phyloP scores from a whole-genome alignment of 1,140 invertebrate species.

The Tetraneura akinire region DNA sequence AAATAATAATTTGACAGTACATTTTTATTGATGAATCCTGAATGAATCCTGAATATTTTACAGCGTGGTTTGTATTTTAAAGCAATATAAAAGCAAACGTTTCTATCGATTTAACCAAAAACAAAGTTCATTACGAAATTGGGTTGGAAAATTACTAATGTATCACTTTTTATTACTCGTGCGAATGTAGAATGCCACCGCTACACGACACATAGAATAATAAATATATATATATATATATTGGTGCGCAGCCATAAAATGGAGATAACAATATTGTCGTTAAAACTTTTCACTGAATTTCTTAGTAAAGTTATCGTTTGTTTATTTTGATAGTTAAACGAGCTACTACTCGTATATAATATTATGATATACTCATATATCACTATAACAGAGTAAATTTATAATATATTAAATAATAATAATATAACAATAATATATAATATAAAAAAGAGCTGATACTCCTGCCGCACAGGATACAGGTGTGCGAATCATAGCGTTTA shows the following conservation, averaged over 20 bases:
- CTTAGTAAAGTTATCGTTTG: neutral
- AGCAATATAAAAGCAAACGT: neutral
- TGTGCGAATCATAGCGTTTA: no score
- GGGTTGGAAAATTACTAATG: neutral
- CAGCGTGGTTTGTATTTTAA: neutral
- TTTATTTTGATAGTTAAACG: neutral
- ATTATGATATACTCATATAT: no score
- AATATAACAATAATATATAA: no score
- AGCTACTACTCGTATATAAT: no score
- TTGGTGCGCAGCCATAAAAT: neutral
- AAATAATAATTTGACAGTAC: no score
- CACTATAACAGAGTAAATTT: no score
- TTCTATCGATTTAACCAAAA: neutral
- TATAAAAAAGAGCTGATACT: no score
- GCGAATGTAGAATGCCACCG: neutral
- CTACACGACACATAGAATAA: neutral
- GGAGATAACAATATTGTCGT: conserved; percentile 3
- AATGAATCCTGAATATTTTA: conserved; percentile 17
- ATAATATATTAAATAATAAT: no score
- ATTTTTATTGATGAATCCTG: no score
- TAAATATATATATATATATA: no score
- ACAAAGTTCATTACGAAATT: neutral
- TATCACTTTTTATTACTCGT: neutral
- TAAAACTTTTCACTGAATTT: neutral
- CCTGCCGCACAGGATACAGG: no score